phyloP scores from a whole-genome alignment of 2,113 vertebrate species.

The Leiothrix lutea region DNA sequence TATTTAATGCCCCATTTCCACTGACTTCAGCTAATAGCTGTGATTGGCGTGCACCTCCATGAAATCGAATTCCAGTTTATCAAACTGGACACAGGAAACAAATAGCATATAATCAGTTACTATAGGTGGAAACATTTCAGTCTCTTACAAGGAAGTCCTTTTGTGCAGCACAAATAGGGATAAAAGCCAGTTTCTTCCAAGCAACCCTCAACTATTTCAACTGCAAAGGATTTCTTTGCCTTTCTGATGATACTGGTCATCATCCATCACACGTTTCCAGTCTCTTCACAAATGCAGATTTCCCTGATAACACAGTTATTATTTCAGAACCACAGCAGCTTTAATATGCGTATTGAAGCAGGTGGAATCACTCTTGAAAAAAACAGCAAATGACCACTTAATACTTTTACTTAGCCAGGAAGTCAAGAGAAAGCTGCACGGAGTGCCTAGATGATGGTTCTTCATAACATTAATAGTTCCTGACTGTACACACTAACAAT shows the following conservation, averaged over 20 bases:
- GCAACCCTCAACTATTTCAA: not conserved
- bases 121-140: not conserved
- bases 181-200: not conserved
- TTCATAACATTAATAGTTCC: not conserved
- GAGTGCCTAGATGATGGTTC: not conserved
- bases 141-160: not conserved
- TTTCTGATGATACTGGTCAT: not conserved
- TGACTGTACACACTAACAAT: not conserved
- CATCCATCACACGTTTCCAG: not conserved
- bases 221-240: not conserved
- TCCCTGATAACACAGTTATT: not conserved
- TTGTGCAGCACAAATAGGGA: not conserved
- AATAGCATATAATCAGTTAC: not conserved
- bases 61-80: not conserved
- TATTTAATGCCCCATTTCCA: not conserved
- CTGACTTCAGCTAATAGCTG: not conserved
- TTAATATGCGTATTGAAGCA: not conserved
- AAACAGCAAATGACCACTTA: not conserved
- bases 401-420: not conserved
- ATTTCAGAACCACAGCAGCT: not conserved
- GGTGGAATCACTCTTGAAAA: not conserved
- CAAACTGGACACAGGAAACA: not conserved
- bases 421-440: not conserved
- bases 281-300: not conserved
- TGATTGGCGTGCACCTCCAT: rapidly evolving